Evolutionary conservation across 2,113 vertebrate species (phyloP).

Genomic region (Hemiscyllium ocellatum): DNA sequence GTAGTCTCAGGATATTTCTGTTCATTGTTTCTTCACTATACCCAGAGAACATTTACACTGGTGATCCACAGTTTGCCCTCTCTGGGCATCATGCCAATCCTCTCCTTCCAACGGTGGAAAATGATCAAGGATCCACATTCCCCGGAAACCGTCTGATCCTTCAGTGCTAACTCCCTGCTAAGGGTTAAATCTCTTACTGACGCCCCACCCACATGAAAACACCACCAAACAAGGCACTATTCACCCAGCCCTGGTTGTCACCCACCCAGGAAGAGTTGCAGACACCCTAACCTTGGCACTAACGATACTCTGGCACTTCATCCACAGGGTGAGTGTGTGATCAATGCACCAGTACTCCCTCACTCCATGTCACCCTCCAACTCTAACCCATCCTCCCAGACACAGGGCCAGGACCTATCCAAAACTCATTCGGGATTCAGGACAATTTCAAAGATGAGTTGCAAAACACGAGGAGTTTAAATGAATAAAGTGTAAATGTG

Average conservation of each 20-base stretch:
- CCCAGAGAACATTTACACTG: background rate
- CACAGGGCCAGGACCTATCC: background rate
- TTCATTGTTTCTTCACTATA: background rate
- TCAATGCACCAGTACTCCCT: background rate
- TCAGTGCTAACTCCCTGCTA: no score
- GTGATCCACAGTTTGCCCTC: background rate
- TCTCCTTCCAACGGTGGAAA: background rate
- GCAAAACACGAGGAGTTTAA: background rate
- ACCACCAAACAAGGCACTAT: background rate
- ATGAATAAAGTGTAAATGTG: background rate
- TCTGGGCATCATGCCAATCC: background rate
- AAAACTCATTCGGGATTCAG: background rate
- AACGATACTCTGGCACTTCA: background rate
- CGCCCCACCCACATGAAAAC: background rate
- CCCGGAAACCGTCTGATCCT: no score
- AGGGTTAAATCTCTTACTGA: no score
- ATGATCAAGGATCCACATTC: background rate
- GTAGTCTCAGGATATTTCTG: background rate
- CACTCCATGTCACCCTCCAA: background rate
- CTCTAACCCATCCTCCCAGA: background rate
- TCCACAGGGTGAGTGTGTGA: background rate
- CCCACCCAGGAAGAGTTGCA: background rate
- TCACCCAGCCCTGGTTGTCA: background rate
- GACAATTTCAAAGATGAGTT: background rate
- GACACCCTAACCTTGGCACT: background rate